These are phyloP conservation scores for Charaxes varanes DNA, from an alignment of 1,140 invertebrate species.

Conservation along the genomic window DNA sequence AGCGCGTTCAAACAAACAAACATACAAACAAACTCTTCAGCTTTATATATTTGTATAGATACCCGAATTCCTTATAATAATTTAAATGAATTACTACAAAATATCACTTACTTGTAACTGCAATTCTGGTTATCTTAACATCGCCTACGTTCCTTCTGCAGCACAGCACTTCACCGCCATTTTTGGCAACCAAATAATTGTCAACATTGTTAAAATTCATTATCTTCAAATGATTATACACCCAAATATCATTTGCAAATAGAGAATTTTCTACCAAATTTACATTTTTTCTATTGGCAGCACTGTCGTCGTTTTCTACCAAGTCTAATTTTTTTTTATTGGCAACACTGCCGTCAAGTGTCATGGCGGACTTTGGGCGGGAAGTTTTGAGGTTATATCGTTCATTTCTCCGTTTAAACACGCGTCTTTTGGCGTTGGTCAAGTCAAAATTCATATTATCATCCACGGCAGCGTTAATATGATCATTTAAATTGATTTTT, in stretches of 20 bases:
- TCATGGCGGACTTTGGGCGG: constrained; percentile 29
- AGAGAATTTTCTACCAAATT: constrained; percentile 23
- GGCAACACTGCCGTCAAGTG: constrained; percentile 33
- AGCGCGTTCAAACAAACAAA: too few species aligned
- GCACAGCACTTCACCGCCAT: constrained; percentile 46
- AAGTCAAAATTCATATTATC: constrained; percentile 40
- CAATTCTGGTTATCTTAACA: constrained; percentile 36
- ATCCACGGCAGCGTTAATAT: constrained; percentile 21
- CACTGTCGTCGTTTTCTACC: constrained; percentile 42
- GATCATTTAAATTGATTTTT: constrained; percentile 34
- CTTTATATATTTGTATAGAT: too few species aligned
- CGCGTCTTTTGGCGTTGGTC: constrained; percentile 44
- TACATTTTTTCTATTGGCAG: constrained; percentile 33
- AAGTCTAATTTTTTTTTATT: constrained; percentile 24
- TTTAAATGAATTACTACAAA: too few species aligned
- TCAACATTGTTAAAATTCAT: constrained; percentile 31
- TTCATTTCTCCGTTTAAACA: constrained; percentile 35
- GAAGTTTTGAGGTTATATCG: constrained; percentile 26
- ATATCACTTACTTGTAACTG: constrained; percentile 50
- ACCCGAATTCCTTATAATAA: too few species aligned
- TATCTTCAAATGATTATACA: constrained; percentile 51
- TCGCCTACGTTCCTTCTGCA: constrained; percentile 31
- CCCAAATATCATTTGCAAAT: constrained; percentile 35
- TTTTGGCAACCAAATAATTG: constrained; percentile 46
- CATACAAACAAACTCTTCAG: too few species aligned